Conservation (phyloP, 64 coral and sea anemone species). For the Montipora sp. region DNA sequence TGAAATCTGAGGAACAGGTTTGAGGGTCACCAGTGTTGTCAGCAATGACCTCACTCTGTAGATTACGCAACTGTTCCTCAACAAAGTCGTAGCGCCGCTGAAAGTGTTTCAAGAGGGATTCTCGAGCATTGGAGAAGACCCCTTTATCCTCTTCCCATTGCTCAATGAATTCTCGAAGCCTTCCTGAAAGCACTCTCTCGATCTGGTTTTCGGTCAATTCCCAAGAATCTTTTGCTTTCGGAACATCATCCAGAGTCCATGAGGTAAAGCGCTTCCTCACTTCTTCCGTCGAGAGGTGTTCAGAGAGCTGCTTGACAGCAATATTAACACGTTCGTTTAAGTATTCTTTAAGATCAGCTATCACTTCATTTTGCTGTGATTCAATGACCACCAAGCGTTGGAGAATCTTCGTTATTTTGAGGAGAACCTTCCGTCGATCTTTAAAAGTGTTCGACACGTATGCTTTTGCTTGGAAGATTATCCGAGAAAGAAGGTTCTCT, state of each 20-base stretch:
- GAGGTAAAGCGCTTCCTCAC: slow-evolving; percentile 6
- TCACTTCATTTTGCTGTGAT: not conserved
- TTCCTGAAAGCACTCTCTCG: not conserved
- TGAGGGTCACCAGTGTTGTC: no score
- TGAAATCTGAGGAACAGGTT: no score
- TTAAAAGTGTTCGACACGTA: not conserved
- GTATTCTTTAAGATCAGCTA: not conserved
- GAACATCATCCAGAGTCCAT: slow-evolving; percentile 31
- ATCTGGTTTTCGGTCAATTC: not conserved
- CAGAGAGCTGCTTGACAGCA: not conserved
- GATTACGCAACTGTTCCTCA: slow-evolving; percentile 2
- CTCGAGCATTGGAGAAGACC: slow-evolving; percentile 2
- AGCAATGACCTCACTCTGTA: not conserved
- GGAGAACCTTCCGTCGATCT: not conserved
- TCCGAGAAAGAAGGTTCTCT: no score
- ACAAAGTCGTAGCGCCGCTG: not conserved
- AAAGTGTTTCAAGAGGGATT: not conserved
- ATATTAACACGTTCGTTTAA: not conserved
- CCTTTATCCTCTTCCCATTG: slow-evolving; percentile 37
- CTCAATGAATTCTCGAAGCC: slow-evolving; percentile 2
- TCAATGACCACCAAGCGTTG: not conserved
- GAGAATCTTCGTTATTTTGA: not conserved
- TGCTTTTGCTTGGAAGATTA: no score
- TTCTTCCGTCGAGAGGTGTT: not conserved
- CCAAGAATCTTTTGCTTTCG: slow-evolving; percentile 13